Percentiles rank a stretch among this genome's conserved stretches.
These are phyloP conservation scores for Macaria notata DNA, from an alignment of 2,888 invertebrate species.

Conservation along the genomic window DNA sequence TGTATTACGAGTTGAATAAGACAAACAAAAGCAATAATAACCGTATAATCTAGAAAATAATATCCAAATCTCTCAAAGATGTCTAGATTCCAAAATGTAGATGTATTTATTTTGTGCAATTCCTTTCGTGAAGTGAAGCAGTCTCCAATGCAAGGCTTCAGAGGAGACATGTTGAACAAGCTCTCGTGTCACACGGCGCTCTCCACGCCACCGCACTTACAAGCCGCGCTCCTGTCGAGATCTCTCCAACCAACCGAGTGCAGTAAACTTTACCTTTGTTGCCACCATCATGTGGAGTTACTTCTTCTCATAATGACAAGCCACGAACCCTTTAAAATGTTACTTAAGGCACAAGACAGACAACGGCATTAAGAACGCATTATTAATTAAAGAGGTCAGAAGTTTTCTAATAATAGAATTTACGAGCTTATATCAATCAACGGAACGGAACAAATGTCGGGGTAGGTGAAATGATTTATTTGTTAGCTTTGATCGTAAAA, in stretches of 20 bases:
- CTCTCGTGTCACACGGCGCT: slow-evolving; percentile 53
- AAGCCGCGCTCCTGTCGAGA: slow-evolving; percentile 45
- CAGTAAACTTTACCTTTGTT: slow-evolving; percentile 52
- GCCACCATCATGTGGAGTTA: slow-evolving; percentile 38
- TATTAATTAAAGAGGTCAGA: slow-evolving; percentile 23
- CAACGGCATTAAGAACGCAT: slow-evolving; percentile 7
- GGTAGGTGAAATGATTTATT: slow-evolving; percentile 61
- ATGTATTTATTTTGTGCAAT: too few relatives aligned
- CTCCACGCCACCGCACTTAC: slow-evolving; percentile 61
- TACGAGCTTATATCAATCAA: slow-evolving; percentile 29
- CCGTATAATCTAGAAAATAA: too few relatives aligned
- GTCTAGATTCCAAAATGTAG: too few relatives aligned
- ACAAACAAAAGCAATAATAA: too few relatives aligned
- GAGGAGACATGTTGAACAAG: slow-evolving; percentile 73
- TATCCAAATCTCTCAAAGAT: too few relatives aligned
- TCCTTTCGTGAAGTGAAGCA: not conserved
- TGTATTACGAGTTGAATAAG: too few relatives aligned
- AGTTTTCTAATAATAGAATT: slow-evolving; percentile 25
- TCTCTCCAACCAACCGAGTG: slow-evolving; percentile 44
- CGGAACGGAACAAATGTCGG: slow-evolving; percentile 39
- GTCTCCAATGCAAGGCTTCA: slow-evolving; percentile 12
- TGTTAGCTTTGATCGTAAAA: slow-evolving; percentile 56
- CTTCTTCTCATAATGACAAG: slow-evolving; percentile 34
- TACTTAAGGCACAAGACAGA: slow-evolving; percentile 21
- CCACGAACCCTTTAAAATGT: slow-evolving; percentile 10